A percentile compares a stretch with the other conserved stretches of the same genome.
phyloP scores from a whole-genome alignment of 2,113 vertebrate genomes.

The Corythoichthys haematopterus region DNA sequence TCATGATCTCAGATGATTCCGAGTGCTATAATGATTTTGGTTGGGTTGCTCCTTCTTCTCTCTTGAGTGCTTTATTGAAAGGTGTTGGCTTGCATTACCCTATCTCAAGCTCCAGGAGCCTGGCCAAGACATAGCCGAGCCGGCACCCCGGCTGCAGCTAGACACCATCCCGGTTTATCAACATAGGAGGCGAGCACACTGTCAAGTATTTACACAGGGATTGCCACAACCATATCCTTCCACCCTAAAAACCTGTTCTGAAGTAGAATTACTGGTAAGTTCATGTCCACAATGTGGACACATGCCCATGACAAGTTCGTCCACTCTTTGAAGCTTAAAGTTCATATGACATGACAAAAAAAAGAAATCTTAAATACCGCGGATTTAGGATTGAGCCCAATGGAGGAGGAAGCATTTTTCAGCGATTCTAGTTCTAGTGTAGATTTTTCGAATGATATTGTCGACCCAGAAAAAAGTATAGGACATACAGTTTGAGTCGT shows the following conservation, averaged over 20 bases:
- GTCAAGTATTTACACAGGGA: slow-evolving; percentile 39
- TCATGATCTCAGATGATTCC: slow-evolving; percentile 15
- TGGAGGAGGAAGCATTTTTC: too few species aligned
- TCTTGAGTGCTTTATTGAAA: slow-evolving; percentile 71
- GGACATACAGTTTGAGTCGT: too few species aligned
- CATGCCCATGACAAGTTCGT: background rate
- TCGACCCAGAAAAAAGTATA: too few species aligned
- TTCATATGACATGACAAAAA: too few species aligned
- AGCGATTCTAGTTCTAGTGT: too few species aligned
- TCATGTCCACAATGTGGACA: background rate
- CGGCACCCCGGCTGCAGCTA: slow-evolving; percentile 34
- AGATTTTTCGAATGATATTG: too few species aligned
- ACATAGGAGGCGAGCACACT: slow-evolving; percentile 52
- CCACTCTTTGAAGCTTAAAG: too few species aligned
- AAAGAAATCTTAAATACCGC: too few species aligned
- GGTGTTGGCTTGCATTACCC: slow-evolving; percentile 60
- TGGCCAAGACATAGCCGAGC: slow-evolving; percentile 55
- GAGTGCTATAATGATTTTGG: slow-evolving; percentile 71
- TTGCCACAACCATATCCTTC: slow-evolving; percentile 20
- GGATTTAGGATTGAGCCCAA: too few species aligned
- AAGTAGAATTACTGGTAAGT: background rate
- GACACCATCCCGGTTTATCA: slow-evolving; percentile 31
- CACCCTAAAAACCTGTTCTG: background rate
- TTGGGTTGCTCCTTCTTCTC: slow-evolving; percentile 68
- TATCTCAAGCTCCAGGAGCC: slow-evolving; percentile 67